Evolutionary conservation across 2,113 vertebrate genomes (phyloP), one percentile per base, ranked within the genome.

Genomic region (Rhineura floridana): DNA sequence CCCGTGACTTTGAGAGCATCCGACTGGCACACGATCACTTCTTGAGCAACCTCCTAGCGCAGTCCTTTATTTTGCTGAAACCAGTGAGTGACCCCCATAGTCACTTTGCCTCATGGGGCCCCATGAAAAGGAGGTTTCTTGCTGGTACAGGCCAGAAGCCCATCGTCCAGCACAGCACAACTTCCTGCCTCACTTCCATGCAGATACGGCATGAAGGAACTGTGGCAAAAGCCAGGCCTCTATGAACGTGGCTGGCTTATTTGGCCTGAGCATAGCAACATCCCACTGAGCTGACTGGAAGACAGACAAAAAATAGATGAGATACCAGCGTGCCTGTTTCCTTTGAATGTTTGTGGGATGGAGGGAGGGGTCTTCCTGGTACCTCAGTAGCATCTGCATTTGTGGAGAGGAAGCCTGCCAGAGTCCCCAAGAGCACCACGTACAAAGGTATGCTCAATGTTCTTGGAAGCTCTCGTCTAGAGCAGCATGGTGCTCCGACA

Each of bases 11-110:
- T 85, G 99, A 99, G 96, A 99, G 99, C 91, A 99, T 99, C 95
- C 95, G 98, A 80, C 1, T 99, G 96, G 98, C 99, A 89, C 99
- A 99, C 0, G 99, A 99, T 93, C 98, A 99, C 91, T 99, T 99
- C 96, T 96, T 99, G 82, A 99, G 98, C 91, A 99, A 99, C 92
- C 96, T 99, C 83, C 94, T 99, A 67, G 99, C 99, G 80, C 98
- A 99, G 95, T 99, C 99, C 90, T 99, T 99, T 96, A 99, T 99
- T 92, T 97, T 99, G 67, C 96, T 99, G 84, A 99, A 99, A 92
- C 98, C 99, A 79, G 99, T 99, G 96, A 95, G 96, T 95, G 6
- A 6, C 36, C 36, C 36, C 21, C 79, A 8, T 19, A 13, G 46
- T 65, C 33, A 6, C 4, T 28, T 36, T 9, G 12, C 48, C n/a